A percentile compares a stretch with the other conserved stretches of the same genome.
These are phyloP conservation scores for Pelodytes ibericus DNA, from an alignment of 2,797 vertebrate genomes.

Conservation along the genomic window DNA sequence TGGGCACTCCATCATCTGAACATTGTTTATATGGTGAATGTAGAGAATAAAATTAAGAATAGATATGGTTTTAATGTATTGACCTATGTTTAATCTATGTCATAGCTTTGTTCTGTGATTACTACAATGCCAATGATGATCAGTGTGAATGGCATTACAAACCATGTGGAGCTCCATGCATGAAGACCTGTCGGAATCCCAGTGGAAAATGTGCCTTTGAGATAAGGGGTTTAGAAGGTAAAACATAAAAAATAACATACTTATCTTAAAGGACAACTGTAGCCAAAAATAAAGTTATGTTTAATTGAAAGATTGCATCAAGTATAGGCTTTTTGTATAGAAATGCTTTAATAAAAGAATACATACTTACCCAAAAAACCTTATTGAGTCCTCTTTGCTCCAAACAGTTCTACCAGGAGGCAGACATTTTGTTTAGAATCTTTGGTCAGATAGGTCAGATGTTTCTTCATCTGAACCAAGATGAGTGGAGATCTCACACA, in stretches of 20 bases:
- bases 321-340: too few species aligned
- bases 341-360: too few species aligned
- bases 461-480: too few species aligned
- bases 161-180: conserved; percentile 83
- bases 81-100: not conserved
- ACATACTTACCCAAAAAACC: too few species aligned
- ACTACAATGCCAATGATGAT: conserved; percentile 83
- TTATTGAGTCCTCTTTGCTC: too few species aligned
- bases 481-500: too few species aligned
- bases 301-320: too few species aligned
- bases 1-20: too few species aligned
- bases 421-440: too few species aligned
- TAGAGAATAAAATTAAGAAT: not conserved
- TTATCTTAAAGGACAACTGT: not conserved
- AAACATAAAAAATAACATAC: not conserved
- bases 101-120: conserved; percentile 93
- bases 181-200: conserved; percentile 89
- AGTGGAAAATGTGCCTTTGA: conserved; percentile 77
- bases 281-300: not conserved
- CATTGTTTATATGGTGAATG: too few species aligned
- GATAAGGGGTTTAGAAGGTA: conserved; percentile 87
- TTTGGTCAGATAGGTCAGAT: too few species aligned
- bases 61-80: not conserved
- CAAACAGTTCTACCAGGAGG: too few species aligned
- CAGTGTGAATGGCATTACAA: conserved; percentile 91